Conservation (phyloP, 2,113 vertebrate genomes). For the Bos javanicus region DNA sequence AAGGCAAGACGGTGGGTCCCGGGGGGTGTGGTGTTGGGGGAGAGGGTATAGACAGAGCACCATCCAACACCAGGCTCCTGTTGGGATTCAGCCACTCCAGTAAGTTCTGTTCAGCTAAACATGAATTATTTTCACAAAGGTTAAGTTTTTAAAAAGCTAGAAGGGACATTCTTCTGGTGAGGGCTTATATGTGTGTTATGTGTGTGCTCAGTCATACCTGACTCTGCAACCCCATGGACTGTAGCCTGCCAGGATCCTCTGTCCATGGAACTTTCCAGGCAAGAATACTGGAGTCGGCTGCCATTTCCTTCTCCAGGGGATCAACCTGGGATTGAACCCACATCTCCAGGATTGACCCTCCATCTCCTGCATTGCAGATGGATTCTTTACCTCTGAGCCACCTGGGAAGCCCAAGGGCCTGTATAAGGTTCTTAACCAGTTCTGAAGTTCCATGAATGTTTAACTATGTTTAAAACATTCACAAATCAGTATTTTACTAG, state of each 20-base stretch:
- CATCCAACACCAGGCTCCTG: neutral
- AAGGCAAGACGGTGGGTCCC: neutral
- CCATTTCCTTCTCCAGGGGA: neutral
- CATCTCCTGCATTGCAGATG: neutral
- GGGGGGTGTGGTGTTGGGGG: accelerated
- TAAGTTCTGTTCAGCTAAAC: neutral
- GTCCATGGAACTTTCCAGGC: neutral
- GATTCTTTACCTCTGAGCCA: neutral
- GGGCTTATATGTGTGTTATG: neutral
- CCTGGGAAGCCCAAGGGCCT: neutral
- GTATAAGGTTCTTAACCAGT: neutral
- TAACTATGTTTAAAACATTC: neutral
- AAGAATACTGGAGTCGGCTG: neutral
- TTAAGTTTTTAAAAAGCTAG: neutral
- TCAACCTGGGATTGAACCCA: neutral
- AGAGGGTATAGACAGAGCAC: neutral
- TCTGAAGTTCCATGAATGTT: neutral
- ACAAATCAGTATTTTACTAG: neutral
- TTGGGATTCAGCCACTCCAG: neutral
- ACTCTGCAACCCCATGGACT: neutral
- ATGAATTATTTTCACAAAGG: neutral
- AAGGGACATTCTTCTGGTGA: neutral
- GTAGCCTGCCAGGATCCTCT: neutral
- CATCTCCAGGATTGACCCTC: neutral
- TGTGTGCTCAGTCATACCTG: neutral